phyloP scores from a whole-genome alignment of 37 sponge, comb jelly and placozoan species.

The Hormiphora californensis region DNA sequence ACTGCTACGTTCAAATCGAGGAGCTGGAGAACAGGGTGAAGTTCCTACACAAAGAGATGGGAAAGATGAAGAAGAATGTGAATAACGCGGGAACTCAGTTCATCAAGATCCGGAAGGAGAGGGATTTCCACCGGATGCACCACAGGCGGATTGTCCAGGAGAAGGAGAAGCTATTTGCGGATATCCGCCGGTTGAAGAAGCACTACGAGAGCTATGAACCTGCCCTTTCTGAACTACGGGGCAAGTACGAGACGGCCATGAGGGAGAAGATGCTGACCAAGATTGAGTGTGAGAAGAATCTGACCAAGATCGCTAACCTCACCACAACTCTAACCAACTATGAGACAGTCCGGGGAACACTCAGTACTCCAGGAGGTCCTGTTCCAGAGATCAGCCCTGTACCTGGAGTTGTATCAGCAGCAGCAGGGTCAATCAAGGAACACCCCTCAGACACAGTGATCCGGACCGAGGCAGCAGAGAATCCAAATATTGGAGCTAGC shows the following conservation, averaged over 20 bases:
- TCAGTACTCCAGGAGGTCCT: too few species aligned
- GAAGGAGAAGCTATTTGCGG: constrained; percentile 69
- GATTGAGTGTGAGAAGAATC: constrained; percentile 73
- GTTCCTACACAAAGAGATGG: constrained; percentile 52
- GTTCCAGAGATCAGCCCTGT: background rate
- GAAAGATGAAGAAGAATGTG: constrained; percentile 59
- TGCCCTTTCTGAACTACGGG: constrained; percentile 60
- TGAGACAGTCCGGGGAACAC: background rate
- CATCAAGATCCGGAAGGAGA: constrained; percentile 81
- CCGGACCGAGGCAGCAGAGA: background rate
- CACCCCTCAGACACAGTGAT: constrained; percentile 10
- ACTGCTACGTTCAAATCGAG: constrained; percentile 65
- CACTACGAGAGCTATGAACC: constrained; percentile 73
- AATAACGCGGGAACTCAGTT: constrained; percentile 55
- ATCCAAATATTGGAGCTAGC: background rate
- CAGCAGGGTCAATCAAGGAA: background rate
- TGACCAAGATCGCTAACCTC: constrained; percentile 33
- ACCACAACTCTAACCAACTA: constrained; percentile 20
- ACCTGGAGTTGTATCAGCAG: background rate
- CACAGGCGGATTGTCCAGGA: constrained; percentile 84
- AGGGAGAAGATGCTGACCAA: constrained; percentile 77
- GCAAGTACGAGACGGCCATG: constrained; percentile 66
- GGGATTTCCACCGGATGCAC: constrained; percentile 96
- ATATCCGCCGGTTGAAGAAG: constrained; percentile 67
- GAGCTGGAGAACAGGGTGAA: constrained; percentile 60